These are phyloP conservation scores for Pycnomerus fuliginosus DNA, from an alignment of 2,888 invertebrate genomes.

Conservation along the genomic window DNA sequence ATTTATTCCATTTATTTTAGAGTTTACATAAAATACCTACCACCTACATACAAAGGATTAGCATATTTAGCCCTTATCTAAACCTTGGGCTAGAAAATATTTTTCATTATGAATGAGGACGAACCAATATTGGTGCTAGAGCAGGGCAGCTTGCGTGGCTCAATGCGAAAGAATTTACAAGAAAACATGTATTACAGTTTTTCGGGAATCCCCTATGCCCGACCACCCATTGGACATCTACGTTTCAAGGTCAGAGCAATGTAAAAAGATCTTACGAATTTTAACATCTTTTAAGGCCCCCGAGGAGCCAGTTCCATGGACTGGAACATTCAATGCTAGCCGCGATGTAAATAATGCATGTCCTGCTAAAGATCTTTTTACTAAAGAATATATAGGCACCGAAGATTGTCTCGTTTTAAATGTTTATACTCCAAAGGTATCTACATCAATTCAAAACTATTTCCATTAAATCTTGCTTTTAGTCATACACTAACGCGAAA, in stretches of 20 bases:
- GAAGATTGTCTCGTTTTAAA: constrained; percentile 45
- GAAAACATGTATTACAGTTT: constrained; percentile 44
- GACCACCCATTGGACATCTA: constrained; percentile 46
- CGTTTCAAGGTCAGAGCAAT: constrained; percentile 52
- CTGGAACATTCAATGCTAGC: constrained; percentile 32
- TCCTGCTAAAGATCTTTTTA: constrained; percentile 30
- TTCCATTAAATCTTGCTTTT: too few species aligned
- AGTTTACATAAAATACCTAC: too few species aligned
- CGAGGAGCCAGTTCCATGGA: constrained; percentile 32
- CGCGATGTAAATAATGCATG: constrained; percentile 35
- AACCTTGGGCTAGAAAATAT: too few species aligned
- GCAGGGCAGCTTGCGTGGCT: constrained; percentile 41
- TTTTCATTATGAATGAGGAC: too few species aligned
- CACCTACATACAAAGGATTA: too few species aligned
- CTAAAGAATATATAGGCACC: constrained; percentile 28
- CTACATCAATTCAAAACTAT: too few species aligned
- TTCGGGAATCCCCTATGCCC: constrained; percentile 49
- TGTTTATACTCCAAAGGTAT: constrained; percentile 32
- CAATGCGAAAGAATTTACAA: constrained; percentile 32
- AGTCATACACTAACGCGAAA: too few species aligned
- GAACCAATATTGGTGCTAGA: constrained; percentile 2
- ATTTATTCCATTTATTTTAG: too few species aligned
- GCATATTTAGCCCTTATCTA: too few species aligned
- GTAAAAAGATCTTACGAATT: too few species aligned
- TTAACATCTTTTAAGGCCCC: too few species aligned